Conservation (phyloP, 1,140 invertebrate genomes). For the Drosophila nasuta region DNA sequence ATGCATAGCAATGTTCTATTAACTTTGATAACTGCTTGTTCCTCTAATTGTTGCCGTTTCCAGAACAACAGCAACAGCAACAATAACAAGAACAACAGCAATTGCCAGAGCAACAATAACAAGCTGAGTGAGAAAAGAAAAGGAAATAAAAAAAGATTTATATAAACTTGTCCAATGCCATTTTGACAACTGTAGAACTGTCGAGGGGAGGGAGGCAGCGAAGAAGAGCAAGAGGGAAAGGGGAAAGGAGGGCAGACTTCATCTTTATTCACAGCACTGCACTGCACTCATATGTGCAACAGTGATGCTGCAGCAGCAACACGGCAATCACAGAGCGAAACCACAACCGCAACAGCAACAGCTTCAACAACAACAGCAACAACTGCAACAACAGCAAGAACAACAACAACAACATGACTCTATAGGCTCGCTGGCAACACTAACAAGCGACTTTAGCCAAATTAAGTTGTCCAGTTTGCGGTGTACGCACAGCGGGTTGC, state of each 20-base stretch:
- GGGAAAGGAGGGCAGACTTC: conserved; percentile 41
- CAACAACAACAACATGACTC: conserved; percentile 27
- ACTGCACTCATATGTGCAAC: conserved; percentile 53
- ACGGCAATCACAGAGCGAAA: conserved; percentile 39
- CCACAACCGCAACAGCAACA: conserved; percentile 51
- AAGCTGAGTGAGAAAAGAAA: conserved; percentile 5
- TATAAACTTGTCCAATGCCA: conserved; percentile 60
- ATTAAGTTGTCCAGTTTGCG: conserved; percentile 82
- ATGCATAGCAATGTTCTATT: conserved; percentile 19
- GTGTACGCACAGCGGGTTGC: conserved; percentile 80
- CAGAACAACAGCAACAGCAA: conserved; percentile 19
- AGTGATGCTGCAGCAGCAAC: conserved; percentile 48
- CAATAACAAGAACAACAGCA: conserved; percentile 13
- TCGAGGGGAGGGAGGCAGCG: conserved; percentile 1
- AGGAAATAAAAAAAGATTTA: conserved; percentile 36
- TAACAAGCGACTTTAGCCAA: conserved; percentile 82
- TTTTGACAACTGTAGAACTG: conserved; percentile 48
- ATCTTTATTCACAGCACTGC: conserved; percentile 66
- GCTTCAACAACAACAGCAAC: conserved; percentile 33
- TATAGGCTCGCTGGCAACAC: conserved; percentile 54
- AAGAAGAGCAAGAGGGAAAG: not conserved
- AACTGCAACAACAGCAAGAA: conserved; percentile 11
- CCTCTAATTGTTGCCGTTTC: conserved; percentile 65
- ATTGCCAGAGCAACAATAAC: conserved; percentile 12
- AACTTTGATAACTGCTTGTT: conserved; percentile 57